Evolutionary conservation across 2,797 vertebrate genomes (phyloP).

Genomic region (Peromyscus melanophrys): DNA sequence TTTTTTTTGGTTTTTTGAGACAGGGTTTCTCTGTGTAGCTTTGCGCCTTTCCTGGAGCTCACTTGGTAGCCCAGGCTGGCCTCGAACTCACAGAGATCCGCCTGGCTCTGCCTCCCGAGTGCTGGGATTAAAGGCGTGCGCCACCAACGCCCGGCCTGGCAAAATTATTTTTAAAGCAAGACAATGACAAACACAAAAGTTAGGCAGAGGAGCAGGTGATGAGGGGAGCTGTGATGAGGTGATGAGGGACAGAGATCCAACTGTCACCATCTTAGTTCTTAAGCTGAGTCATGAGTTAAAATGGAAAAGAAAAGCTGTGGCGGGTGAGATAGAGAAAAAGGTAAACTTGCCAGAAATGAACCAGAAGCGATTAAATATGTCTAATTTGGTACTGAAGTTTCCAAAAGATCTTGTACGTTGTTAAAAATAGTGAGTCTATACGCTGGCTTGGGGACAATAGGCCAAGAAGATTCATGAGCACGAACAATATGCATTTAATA

Average conservation of each 20-base stretch:
- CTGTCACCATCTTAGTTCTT: background rate
- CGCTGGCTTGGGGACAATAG: background rate
- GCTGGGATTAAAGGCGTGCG: too few species aligned
- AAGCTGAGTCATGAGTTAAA: background rate
- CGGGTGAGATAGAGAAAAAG: background rate
- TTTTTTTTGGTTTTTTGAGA: too few species aligned
- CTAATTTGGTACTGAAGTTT: slow-evolving; percentile 6
- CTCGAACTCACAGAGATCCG: too few species aligned
- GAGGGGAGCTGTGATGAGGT: background rate
- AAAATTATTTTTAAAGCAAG: slow-evolving; percentile 49
- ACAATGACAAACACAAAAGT: background rate
- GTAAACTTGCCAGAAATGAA: slow-evolving; percentile 12
- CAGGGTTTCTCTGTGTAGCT: too few species aligned
- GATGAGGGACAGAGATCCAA: background rate
- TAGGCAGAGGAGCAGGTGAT: background rate
- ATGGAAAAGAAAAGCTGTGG: background rate
- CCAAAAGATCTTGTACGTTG: background rate
- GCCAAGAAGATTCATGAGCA: slow-evolving; percentile 24
- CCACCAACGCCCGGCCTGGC: too few species aligned
- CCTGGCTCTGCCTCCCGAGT: too few species aligned
- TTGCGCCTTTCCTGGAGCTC: too few species aligned
- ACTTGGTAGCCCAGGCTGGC: too few species aligned
- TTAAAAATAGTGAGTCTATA: background rate
- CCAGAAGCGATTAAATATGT: background rate
- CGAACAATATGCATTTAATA: background rate